Evolutionary conservation across 2,797 vertebrate genomes (phyloP).

Genomic region (Gorsachius magnificus): DNA sequence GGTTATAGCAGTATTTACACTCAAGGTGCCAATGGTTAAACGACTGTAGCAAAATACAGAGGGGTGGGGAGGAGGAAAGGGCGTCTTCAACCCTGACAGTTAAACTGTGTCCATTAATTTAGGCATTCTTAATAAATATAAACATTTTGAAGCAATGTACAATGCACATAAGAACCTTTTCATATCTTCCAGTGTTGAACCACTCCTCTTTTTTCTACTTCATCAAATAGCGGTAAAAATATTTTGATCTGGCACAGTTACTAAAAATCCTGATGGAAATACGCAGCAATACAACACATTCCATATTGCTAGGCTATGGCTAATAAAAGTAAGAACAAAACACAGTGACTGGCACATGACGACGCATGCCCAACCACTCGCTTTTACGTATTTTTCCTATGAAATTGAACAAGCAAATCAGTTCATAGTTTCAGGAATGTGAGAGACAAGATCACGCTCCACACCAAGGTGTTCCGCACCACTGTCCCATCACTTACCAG

Average conservation of each 20-base stretch:
- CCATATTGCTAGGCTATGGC: not conserved
- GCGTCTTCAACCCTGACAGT: not conserved
- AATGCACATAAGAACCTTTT: not conserved
- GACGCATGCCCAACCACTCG: not conserved
- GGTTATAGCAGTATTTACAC: not conserved
- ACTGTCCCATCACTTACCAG: slow-evolving; percentile 77
- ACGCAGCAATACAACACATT: not conserved
- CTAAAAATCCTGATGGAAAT: not conserved
- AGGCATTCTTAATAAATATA: not conserved
- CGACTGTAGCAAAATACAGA: slow-evolving; percentile 12
- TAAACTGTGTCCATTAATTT: not conserved
- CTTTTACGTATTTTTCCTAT: not conserved
- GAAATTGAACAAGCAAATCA: not conserved
- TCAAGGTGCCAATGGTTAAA: not conserved
- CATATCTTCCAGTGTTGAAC: not conserved
- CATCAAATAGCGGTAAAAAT: not conserved
- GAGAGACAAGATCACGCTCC: not conserved
- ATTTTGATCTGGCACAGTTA: slow-evolving; percentile 14
- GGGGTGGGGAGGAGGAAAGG: not conserved
- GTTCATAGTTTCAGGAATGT: not conserved
- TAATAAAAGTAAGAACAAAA: not conserved
- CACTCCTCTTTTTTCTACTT: not conserved
- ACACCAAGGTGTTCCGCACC: rapidly evolving
- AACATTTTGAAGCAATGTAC: not conserved
- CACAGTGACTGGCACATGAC: not conserved